phyloP scores from a whole-genome alignment of 2,888 invertebrate genomes.

The Macrophya annulata region DNA sequence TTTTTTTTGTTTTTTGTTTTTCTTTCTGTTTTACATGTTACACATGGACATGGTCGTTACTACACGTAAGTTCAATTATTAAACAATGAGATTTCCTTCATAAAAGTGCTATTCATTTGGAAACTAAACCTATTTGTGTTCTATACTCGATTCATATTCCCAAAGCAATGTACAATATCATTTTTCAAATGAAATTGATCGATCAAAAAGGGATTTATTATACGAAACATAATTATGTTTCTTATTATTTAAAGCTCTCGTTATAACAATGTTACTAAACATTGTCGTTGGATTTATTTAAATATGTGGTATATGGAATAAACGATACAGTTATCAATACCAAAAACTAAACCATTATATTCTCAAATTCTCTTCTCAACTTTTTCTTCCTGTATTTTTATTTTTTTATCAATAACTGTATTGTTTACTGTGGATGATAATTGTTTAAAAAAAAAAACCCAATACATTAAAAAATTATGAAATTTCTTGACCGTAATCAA shows the following conservation, averaged over 20 bases:
- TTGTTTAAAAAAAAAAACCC: background rate
- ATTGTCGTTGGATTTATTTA: constrained; percentile 36
- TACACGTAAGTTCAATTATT: constrained; percentile 47
- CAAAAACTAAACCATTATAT: background rate
- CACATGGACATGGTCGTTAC: constrained; percentile 44
- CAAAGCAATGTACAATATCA: constrained; percentile 45
- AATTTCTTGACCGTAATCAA: constrained; percentile 18
- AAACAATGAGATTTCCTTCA: constrained; percentile 44
- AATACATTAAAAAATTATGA: background rate
- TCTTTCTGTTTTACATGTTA: constrained; percentile 45
- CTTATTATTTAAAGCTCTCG: constrained; percentile 50
- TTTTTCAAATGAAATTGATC: constrained; percentile 48
- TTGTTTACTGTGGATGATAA: constrained; percentile 11
- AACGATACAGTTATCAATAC: constrained; percentile 3
- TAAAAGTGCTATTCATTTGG: constrained; percentile 32
- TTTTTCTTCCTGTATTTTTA: background rate
- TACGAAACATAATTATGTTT: constrained; percentile 40
- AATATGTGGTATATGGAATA: background rate
- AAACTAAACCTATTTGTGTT: constrained; percentile 51
- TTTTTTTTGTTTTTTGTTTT: constrained; percentile 11
- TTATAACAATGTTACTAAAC: constrained; percentile 23
- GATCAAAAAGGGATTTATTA: constrained; percentile 47
- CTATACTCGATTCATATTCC: constrained; percentile 40
- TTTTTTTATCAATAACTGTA: background rate
- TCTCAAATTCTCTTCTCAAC: background rate